phyloP scores from a whole-genome alignment of 2,797 vertebrate genomes.

The Fringilla coelebs region DNA sequence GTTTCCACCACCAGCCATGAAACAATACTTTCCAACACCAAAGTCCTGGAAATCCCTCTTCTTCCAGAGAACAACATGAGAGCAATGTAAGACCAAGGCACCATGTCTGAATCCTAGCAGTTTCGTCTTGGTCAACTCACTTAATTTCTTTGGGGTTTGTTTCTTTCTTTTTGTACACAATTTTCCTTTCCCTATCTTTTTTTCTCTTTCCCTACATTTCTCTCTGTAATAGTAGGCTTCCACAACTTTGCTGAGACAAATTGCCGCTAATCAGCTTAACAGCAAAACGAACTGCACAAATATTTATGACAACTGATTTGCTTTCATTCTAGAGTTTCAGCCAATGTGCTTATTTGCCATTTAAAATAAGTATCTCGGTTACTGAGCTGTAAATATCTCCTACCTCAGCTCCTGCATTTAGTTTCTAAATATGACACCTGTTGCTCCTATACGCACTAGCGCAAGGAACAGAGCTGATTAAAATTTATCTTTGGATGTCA shows the following conservation, averaged over 20 bases:
- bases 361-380: conserved; percentile 63
- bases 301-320: conserved; percentile 34
- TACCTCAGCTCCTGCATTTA: conserved; percentile 62
- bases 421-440: conserved; percentile 65
- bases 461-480: conserved; percentile 18
- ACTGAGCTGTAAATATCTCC: conserved; percentile 61
- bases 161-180: neutral
- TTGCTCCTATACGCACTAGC: conserved; percentile 48
- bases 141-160: neutral
- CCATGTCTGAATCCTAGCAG: neutral
- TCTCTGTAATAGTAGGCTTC: neutral
- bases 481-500: conserved; percentile 41
- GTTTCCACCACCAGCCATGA: conserved; percentile 98
- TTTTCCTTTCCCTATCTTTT: neutral
- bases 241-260: neutral
- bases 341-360: conserved; percentile 53
- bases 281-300: conserved; percentile 16
- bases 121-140: neutral
- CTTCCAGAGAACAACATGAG: conserved; percentile 98
- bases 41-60: conserved; percentile 91
- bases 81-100: conserved; percentile 86
- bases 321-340: conserved; percentile 57
- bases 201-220: neutral
- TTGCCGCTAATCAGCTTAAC: neutral
- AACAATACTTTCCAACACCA: conserved; percentile 95